Evolutionary conservation across 2,113 vertebrate genomes (phyloP).

Genomic region (Blennius ocellaris): DNA sequence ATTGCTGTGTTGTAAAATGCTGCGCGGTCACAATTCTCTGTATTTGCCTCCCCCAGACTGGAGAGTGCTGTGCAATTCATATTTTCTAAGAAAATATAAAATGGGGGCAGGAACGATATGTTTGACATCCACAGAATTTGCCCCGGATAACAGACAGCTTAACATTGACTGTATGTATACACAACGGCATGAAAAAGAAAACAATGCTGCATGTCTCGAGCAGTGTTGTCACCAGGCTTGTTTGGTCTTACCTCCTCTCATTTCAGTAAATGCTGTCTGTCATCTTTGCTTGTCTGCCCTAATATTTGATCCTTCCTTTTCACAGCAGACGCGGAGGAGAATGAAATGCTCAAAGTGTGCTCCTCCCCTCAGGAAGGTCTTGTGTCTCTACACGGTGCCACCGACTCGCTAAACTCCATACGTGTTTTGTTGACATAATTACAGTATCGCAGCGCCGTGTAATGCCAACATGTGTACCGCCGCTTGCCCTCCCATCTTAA

Average conservation of each 20-base stretch:
- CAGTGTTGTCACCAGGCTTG: constrained; percentile 55
- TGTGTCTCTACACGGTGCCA: constrained; percentile 47
- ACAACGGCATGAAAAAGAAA: constrained; percentile 48
- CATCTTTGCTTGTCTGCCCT: constrained; percentile 55
- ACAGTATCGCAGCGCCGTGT: constrained; percentile 57
- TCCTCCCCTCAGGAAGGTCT: constrained; percentile 66
- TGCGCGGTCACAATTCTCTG: neutral
- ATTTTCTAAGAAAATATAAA: constrained; percentile 30
- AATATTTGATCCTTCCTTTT: constrained; percentile 57
- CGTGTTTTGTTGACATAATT: constrained; percentile 64
- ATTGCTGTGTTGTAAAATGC: neutral
- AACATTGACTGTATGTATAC: constrained; percentile 45
- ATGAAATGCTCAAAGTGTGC: constrained; percentile 45
- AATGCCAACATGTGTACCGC: constrained; percentile 44
- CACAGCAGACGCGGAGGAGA: constrained; percentile 28
- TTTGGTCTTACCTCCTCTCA: constrained; percentile 59
- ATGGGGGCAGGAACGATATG: constrained; percentile 23
- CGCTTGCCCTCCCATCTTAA: constrained; percentile 66
- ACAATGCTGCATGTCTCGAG: constrained; percentile 50
- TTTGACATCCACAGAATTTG: constrained; percentile 45
- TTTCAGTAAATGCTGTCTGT: constrained; percentile 61
- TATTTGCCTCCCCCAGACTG: constrained; percentile 1
- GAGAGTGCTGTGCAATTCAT: constrained; percentile 14
- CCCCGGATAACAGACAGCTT: constrained; percentile 63
- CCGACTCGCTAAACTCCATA: constrained; percentile 51